Percentiles rank a stretch among this genome's conserved stretches.
phyloP scores from a whole-genome alignment of 2,888 invertebrate genomes.

The Chymomyza procnemis region DNA sequence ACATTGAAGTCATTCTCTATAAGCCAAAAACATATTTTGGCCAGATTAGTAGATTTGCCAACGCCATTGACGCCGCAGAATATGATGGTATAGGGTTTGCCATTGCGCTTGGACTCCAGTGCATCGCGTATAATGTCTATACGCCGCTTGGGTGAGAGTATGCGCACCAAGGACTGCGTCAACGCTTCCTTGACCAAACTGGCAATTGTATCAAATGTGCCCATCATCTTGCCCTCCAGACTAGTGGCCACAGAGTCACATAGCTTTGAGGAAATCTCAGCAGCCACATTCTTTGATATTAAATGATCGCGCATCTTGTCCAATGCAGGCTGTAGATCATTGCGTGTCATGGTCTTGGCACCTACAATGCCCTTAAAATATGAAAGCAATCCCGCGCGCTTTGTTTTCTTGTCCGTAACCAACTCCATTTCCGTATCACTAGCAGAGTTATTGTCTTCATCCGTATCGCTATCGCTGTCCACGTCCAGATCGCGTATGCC shows the following conservation, averaged over 20 bases:
- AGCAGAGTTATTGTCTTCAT: constrained; percentile 79
- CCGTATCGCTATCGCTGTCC: constrained; percentile 85
- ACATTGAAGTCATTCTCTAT: constrained; percentile 98
- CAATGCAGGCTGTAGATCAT: constrained; percentile 90
- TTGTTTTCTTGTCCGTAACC: constrained; percentile 65
- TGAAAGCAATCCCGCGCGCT: constrained; percentile 83
- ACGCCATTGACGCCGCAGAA: constrained; percentile 99
- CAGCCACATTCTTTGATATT: constrained; percentile 97
- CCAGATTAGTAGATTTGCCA: constrained; percentile 98
- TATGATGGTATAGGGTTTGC: constrained; percentile 95
- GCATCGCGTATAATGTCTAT: constrained; percentile 98
- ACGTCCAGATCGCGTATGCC: constrained; percentile 90
- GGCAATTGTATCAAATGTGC: constrained; percentile 96
- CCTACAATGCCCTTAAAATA: constrained; percentile 93
- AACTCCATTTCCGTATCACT: constrained; percentile 48
- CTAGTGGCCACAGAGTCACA: constrained; percentile 95
- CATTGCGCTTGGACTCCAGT: constrained; percentile 89
- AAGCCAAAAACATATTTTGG: constrained; percentile 99
- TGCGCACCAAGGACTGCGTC: constrained; percentile 93
- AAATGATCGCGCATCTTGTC: constrained; percentile 97
- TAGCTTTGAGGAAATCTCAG: constrained; percentile 95
- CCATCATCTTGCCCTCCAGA: constrained; percentile 93
- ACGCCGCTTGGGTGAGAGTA: constrained; percentile 95
- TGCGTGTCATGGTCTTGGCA: constrained; percentile 89
- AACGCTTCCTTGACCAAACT: constrained; percentile 91